A percentile compares a stretch with the other conserved stretches of the same genome.
Conservation (phyloP, 2,888 invertebrate genomes). For the Eupeodes luniger region DNA sequence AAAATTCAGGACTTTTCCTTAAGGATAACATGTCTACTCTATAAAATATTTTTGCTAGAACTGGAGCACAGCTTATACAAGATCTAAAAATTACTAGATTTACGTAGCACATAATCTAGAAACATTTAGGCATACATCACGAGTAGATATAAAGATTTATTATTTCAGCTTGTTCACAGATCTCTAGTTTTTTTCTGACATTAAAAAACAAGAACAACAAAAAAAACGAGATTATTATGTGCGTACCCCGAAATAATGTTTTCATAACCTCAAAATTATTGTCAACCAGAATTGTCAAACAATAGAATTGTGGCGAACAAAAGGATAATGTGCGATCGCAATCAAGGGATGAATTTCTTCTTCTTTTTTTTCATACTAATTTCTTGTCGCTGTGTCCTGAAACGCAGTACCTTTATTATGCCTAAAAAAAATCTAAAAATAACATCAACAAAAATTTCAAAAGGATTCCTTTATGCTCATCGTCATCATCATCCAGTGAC, state of each 20-base stretch:
- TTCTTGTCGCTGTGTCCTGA: background rate
- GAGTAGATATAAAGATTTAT: background rate
- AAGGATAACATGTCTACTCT: too few species aligned
- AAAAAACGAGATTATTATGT: background rate
- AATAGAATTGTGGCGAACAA: constrained; percentile 65
- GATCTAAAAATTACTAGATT: too few species aligned
- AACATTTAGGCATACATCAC: too few species aligned
- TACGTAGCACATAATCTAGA: too few species aligned
- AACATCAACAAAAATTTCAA: constrained; percentile 57
- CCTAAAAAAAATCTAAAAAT: constrained; percentile 49
- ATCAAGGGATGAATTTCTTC: constrained; percentile 31
- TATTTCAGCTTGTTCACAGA: constrained; percentile 7
- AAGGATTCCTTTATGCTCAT: constrained; percentile 53
- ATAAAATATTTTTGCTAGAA: too few species aligned
- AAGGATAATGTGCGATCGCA: constrained; percentile 43
- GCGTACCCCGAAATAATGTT: constrained; percentile 56
- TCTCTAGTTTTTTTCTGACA: background rate
- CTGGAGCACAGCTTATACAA: too few species aligned
- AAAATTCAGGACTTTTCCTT: too few species aligned
- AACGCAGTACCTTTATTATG: constrained; percentile 27
- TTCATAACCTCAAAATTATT: constrained; percentile 69
- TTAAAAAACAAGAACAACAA: background rate
- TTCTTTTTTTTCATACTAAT: constrained; percentile 16
- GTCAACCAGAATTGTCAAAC: constrained; percentile 71
- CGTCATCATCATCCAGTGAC: constrained; percentile 25